These are phyloP conservation scores for Halcyon leucocephala DNA, from an alignment of 2,797 vertebrate genomes.

Conservation along the genomic window DNA sequence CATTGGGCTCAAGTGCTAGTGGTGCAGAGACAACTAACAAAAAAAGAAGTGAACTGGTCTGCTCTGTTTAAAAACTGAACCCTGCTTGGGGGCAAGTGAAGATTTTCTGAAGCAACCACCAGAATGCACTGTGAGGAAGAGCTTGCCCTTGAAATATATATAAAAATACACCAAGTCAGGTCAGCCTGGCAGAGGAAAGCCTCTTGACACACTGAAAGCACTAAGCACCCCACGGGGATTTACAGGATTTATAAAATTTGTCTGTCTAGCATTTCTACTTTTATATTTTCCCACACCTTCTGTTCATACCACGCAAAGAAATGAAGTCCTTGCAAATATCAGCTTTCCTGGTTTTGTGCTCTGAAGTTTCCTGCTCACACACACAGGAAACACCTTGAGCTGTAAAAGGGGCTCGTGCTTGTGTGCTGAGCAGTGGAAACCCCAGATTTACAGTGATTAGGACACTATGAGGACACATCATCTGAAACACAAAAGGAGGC, in stretches of 20 bases:
- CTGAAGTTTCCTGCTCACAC: fast-evolving
- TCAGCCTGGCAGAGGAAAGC: not conserved
- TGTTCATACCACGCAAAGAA: not conserved
- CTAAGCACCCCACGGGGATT: not conserved
- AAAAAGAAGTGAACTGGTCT: not conserved
- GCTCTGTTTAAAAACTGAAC: not conserved
- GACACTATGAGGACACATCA: not conserved
- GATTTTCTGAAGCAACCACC: not conserved
- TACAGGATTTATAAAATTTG: not conserved
- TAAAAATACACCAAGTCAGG: not conserved
- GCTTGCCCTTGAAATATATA: not conserved
- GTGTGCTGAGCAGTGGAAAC: fast-evolving
- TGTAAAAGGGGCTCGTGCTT: not conserved
- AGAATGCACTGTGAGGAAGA: not conserved
- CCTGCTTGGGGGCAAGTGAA: not conserved
- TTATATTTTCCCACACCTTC: not conserved
- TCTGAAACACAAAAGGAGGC: no score
- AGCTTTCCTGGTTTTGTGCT: not conserved
- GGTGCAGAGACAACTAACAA: not conserved
- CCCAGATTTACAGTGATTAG: not conserved
- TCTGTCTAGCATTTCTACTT: not conserved
- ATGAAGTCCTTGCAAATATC: not conserved
- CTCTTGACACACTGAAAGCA: not conserved
- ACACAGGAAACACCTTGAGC: fast-evolving
- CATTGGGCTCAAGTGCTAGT: not conserved